Percentiles rank a stretch among this genome's conserved stretches.
Conservation (phyloP, 2,797 vertebrate species). For the Peromyscus eremicus region DNA sequence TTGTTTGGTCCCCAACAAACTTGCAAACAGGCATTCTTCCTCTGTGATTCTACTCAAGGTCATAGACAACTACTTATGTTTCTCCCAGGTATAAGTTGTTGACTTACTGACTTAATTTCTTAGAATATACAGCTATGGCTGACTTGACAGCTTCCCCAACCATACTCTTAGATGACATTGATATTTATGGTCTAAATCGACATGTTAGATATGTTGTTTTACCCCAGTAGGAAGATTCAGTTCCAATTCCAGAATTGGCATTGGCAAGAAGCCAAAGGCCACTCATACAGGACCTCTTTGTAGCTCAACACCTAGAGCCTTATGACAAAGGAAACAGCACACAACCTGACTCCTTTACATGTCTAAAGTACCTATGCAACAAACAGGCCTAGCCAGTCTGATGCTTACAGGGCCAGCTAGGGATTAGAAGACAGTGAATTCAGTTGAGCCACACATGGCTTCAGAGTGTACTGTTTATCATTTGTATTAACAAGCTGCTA, state of each 20-base stretch:
- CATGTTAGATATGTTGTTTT: background rate
- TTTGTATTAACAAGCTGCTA: slow-evolving; percentile 84
- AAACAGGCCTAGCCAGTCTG: background rate
- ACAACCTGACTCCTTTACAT: background rate
- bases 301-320: background rate
- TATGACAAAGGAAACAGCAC: background rate
- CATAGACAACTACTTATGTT: background rate
- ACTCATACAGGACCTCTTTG: background rate
- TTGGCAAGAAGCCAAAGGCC: background rate
- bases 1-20: background rate
- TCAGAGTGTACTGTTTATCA: slow-evolving; percentile 79
- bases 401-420: slow-evolving; percentile 12
- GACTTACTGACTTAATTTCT: background rate
- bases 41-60: background rate
- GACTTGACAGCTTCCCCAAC: background rate
- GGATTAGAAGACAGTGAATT: slow-evolving; percentile 66
- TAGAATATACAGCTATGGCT: background rate
- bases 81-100: background rate
- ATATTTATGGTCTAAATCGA: background rate
- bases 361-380: background rate
- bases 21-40: background rate
- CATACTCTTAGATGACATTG: background rate
- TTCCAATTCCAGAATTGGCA: background rate
- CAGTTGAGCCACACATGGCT: slow-evolving; percentile 56
- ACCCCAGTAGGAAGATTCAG: background rate